These are phyloP conservation scores for Chaetura pelagica DNA, from an alignment of 2,113 vertebrate species.

Conservation along the genomic window DNA sequence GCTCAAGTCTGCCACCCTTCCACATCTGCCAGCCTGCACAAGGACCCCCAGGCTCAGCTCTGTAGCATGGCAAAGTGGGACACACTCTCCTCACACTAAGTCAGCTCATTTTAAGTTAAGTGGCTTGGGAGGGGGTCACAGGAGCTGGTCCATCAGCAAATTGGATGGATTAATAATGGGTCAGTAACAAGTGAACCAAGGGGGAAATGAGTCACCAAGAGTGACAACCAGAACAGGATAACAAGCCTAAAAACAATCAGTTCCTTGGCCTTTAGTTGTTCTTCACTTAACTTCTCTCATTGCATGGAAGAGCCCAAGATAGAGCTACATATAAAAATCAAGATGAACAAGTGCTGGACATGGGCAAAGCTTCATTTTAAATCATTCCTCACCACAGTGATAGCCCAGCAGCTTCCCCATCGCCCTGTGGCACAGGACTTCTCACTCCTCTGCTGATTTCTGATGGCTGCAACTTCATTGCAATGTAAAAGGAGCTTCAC, in stretches of 20 bases:
- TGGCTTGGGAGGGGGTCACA: not conserved
- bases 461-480: not conserved
- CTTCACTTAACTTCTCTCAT: not conserved
- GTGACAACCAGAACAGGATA: not conserved
- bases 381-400: not conserved
- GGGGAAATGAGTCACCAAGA: not conserved
- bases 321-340: not conserved
- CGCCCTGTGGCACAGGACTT: not conserved
- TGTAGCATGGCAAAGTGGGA: fast-evolving
- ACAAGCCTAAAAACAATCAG: not conserved
- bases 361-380: not conserved
- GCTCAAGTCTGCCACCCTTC: not conserved
- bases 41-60: fast-evolving
- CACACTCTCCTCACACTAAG: fast-evolving
- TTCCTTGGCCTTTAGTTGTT: not conserved
- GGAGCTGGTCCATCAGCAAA: not conserved
- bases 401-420: not conserved
- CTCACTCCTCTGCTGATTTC: not conserved
- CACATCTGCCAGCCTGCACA: not conserved
- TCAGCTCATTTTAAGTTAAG: fast-evolving
- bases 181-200: not conserved
- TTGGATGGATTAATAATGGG: not conserved
- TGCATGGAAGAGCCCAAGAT: not conserved
- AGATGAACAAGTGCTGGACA: not conserved
- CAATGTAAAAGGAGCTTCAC: not conserved